Conservation (phyloP, 1,140 invertebrate species). For the Dysdera silvatica region DNA sequence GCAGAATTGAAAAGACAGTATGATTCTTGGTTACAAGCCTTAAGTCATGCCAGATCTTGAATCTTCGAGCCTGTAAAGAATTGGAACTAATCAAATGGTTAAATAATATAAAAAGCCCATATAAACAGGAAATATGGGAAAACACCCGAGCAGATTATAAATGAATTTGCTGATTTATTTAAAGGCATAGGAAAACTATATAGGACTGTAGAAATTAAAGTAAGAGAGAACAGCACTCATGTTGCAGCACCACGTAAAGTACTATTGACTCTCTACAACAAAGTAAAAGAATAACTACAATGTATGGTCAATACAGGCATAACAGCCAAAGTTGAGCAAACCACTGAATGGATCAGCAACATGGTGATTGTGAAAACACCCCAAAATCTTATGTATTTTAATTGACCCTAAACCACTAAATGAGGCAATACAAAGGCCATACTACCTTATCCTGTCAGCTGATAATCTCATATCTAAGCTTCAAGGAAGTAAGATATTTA, state of each 20-base stretch:
- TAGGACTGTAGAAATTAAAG: background rate
- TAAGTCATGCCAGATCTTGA: background rate
- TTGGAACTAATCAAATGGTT: background rate
- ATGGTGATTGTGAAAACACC: constrained; percentile 31
- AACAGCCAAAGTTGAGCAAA: constrained; percentile 36
- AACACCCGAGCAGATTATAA: background rate
- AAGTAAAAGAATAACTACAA: constrained; percentile 29
- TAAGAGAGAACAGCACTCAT: background rate
- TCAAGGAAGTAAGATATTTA: constrained; percentile 33
- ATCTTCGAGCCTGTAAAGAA: background rate
- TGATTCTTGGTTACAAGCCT: no score
- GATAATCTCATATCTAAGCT: no score
- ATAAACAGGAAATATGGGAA: background rate
- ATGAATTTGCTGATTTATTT: constrained; percentile 17
- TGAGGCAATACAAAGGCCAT: constrained; percentile 32
- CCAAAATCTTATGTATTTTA: constrained; percentile 28
- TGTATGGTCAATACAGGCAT: constrained; percentile 31
- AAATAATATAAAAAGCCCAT: background rate
- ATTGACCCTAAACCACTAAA: constrained; percentile 37
- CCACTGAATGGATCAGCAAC: constrained; percentile 32
- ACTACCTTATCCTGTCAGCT: no score
- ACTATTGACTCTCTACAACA: constrained; percentile 18
- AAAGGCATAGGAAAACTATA: background rate
- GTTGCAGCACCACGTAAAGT: constrained; percentile 17
- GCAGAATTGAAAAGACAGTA: background rate